Base-by-base conservation (phyloP, 2,888 invertebrate species). In the Gari tellinella region DNA sequence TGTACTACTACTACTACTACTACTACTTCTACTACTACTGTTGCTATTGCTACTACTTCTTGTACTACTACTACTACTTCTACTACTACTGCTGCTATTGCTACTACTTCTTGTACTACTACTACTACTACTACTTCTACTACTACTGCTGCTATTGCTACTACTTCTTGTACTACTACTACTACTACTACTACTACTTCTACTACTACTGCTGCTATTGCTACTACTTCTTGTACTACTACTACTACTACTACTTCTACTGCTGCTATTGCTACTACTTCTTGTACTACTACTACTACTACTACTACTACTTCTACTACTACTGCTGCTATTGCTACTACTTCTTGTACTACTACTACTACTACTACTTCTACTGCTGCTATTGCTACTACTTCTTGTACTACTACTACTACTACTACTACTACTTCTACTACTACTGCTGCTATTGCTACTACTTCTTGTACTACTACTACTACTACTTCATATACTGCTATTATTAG, bases 261-360 rank as follows among this genome's bases (percentile, higher is more conserved):
- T 31, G 31, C 31, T 31, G 31, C 31, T 31, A 31, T 10, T 49
- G 19, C 21, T 23, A 21, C 49, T 49, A 49, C 49, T 15, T 17
- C 49, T 49, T 12, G 10, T 23, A 49, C 49, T 49, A 8, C 49
- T 23, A 19, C 49, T 49, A 49, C 49, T 23, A 49, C 49, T 49
- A 49, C 49, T 23, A 49, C 49, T 49, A 49, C 49, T 21, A 49
- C 49, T 49, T 12, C 49, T 23, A 49, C 49, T 49, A 49, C 49
- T 23, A 19, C 49, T 49, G 19, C 49, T 23, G 7, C 49, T 49
- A 49, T 21, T 23, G 19, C 49, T 49, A 19, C 49, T 23, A 19
- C 49, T 49, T 12, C 49, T 21, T 8, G 5, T 49, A 19, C 15
- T 23, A 49, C 49, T 23, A 21, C 49, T 49, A 49, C 49, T 21